These are phyloP conservation scores for Microctenopoma lineatum DNA, from an alignment of 2,797 vertebrate species.

Conservation along the genomic window DNA sequence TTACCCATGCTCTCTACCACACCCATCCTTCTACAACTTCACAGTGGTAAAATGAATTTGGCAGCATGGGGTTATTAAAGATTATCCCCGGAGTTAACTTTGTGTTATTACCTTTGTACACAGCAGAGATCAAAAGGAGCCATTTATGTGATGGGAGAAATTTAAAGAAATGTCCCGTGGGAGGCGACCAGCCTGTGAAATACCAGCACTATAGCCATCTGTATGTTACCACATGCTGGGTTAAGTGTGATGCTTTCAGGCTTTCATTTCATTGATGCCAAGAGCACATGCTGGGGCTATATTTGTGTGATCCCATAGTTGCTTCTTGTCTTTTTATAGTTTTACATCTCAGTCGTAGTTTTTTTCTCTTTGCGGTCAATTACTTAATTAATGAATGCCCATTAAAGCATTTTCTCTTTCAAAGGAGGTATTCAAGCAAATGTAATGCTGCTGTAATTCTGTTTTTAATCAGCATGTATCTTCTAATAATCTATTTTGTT, in stretches of 20 bases:
- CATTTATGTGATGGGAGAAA: slow-evolving; percentile 33
- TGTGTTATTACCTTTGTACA: slow-evolving; percentile 69
- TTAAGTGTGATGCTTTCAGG: slow-evolving; percentile 34
- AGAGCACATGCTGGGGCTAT: slow-evolving; percentile 4
- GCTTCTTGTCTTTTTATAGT: background rate
- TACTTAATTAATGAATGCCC: background rate
- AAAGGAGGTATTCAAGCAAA: background rate
- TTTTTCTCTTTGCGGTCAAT: background rate
- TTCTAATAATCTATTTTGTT: too few relatives aligned
- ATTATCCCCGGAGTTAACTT: slow-evolving; percentile 67
- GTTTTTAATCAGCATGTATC: background rate
- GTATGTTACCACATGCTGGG: slow-evolving; percentile 16
- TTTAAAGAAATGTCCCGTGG: slow-evolving; percentile 39
- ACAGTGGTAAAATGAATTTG: slow-evolving; percentile 63
- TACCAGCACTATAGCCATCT: slow-evolving; percentile 42
- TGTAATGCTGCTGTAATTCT: background rate
- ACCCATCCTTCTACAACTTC: slow-evolving; percentile 46
- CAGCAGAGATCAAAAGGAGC: slow-evolving; percentile 66
- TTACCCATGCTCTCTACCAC: slow-evolving; percentile 10
- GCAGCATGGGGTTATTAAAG: slow-evolving; percentile 69
- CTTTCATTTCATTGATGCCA: slow-evolving; percentile 37
- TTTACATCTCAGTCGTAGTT: background rate
- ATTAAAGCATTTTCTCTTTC: background rate
- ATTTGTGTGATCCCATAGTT: background rate
- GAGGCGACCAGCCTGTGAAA: slow-evolving; percentile 23